Conservation (phyloP, 2,888 invertebrate species). For the Leucophora obtusa region DNA sequence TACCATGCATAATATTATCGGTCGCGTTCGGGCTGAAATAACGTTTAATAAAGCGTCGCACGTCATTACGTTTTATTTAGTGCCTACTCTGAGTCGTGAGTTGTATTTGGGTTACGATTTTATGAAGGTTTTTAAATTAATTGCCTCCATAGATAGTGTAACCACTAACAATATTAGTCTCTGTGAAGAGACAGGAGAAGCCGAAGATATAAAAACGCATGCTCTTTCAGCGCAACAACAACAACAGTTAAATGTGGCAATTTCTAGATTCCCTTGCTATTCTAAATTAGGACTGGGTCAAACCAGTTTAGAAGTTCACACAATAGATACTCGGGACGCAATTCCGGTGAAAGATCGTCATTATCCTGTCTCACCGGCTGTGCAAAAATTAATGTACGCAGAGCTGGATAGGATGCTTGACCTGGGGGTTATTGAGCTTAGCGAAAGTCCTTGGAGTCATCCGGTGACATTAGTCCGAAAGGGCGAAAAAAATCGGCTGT, state of each 20-base stretch:
- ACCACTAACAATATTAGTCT: conserved; percentile 3
- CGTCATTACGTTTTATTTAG: background rate
- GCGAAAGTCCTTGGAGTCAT: too few relatives aligned
- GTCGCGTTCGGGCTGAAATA: background rate
- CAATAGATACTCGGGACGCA: too few relatives aligned
- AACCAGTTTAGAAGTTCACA: too few relatives aligned
- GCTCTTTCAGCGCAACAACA: background rate
- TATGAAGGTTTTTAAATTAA: conserved; percentile 1
- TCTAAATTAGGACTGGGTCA: background rate
- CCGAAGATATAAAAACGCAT: background rate
- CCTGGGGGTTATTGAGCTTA: too few relatives aligned
- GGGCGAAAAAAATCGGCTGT: too few relatives aligned
- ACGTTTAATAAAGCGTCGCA: background rate
- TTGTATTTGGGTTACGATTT: conserved; percentile 33
- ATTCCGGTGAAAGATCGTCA: too few relatives aligned
- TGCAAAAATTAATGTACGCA: too few relatives aligned
- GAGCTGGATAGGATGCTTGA: too few relatives aligned
- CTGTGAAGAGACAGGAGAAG: background rate
- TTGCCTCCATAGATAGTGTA: background rate
- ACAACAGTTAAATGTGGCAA: background rate
- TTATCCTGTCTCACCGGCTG: too few relatives aligned
- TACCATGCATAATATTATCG: conserved; percentile 13
- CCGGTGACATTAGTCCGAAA: too few relatives aligned
- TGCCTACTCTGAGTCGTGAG: conserved; percentile 5
- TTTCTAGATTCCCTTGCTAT: background rate